These are phyloP conservation scores for Pangasius macronema DNA, from an alignment of 2,797 vertebrate species.

Conservation along the genomic window DNA sequence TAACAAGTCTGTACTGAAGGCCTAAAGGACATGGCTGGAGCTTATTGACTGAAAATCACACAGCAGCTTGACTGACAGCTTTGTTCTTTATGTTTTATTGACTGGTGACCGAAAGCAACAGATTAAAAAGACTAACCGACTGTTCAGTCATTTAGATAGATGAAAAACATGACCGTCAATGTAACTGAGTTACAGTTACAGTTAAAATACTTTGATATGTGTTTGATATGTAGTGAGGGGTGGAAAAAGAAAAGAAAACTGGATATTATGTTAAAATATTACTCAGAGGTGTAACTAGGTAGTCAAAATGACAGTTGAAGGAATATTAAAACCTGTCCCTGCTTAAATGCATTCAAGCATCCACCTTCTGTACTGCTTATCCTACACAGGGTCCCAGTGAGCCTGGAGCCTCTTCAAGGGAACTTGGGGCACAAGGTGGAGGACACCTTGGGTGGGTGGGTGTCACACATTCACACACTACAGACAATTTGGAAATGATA, in stretches of 20 bases:
- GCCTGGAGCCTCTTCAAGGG: too few relatives aligned
- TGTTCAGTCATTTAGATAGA: not conserved
- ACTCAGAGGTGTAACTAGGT: not conserved
- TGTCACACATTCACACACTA: too few relatives aligned
- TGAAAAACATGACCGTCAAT: not conserved
- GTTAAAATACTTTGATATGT: not conserved
- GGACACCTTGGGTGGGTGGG: too few relatives aligned
- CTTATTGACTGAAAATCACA: conserved; percentile 49
- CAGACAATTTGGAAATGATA: too few relatives aligned
- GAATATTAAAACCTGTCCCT: not conserved
- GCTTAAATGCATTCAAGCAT: not conserved
- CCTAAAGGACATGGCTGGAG: conserved; percentile 31
- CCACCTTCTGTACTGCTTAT: too few relatives aligned
- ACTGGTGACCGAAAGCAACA: conserved; percentile 21
- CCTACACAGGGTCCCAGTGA: too few relatives aligned
- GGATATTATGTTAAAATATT: not conserved
- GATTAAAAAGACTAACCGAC: not conserved
- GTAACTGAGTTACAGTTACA: not conserved
- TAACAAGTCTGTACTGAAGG: conserved; percentile 34
- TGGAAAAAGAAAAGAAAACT: not conserved
- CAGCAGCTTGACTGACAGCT: conserved; percentile 43
- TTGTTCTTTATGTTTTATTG: conserved; percentile 44
- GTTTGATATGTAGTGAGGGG: not conserved
- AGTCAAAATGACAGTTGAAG: not conserved
- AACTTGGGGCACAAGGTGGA: too few relatives aligned